A percentile compares a stretch with the other conserved stretches of the same genome.
Conservation (phyloP, 2,113 vertebrate species). For the Riparia riparia region DNA sequence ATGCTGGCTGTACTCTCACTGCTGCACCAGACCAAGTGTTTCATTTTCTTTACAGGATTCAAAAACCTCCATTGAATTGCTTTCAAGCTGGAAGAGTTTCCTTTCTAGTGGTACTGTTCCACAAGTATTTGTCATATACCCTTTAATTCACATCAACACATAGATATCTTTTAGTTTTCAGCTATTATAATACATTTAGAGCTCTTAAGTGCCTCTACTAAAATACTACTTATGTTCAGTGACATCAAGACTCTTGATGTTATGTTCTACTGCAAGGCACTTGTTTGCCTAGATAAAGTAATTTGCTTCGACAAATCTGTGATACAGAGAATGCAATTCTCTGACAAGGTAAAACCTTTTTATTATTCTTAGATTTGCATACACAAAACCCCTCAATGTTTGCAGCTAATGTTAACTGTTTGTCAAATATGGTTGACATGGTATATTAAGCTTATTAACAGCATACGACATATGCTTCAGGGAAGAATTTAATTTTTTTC, state of each 20-base stretch:
- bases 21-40: not conserved
- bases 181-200: not conserved
- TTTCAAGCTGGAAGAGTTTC: not conserved
- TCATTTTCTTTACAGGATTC: not conserved
- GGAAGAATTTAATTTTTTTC: not conserved
- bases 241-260: not conserved
- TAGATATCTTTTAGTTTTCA: not conserved
- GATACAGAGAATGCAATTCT: not conserved
- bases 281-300: not conserved
- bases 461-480: not conserved
- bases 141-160: not conserved
- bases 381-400: not conserved
- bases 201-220: not conserved
- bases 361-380: not conserved
- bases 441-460: not conserved
- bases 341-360: not conserved
- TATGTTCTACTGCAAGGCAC: not conserved
- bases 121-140: not conserved
- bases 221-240: not conserved
- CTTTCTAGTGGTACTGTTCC: not conserved
- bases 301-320: slow-evolving; percentile 1
- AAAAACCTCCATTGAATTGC: not conserved
- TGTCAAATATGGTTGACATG: not conserved
- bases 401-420: not conserved
- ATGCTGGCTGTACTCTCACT: not conserved